phyloP scores from a whole-genome alignment of 2,797 vertebrate species.

The Anolis apletophallus region DNA sequence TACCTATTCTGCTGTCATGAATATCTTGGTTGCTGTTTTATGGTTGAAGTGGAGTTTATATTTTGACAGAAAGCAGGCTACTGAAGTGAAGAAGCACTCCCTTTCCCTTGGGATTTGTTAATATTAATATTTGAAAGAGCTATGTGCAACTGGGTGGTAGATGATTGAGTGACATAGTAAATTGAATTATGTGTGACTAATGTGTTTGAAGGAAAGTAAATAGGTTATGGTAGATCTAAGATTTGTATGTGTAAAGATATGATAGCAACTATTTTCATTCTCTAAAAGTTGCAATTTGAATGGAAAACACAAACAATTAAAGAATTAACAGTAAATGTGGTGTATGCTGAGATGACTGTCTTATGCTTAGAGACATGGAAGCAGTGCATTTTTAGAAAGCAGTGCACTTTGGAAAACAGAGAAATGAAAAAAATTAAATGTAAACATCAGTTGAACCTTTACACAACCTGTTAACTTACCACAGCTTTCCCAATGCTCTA shows the following conservation, averaged over 20 bases:
- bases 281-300: not conserved
- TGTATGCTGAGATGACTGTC: not conserved
- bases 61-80: not conserved
- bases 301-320: not conserved
- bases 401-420: not conserved
- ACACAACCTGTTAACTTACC: not conserved
- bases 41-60: not conserved
- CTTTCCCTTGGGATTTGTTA: not conserved
- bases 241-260: not conserved
- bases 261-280: not conserved
- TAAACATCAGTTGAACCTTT: conserved; percentile 3
- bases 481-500: not conserved
- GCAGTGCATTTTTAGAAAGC: not conserved
- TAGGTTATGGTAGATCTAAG: not conserved
- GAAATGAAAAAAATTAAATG: not conserved
- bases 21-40: not conserved
- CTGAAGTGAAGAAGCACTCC: not conserved
- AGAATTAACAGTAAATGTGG: not conserved
- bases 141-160: not conserved
- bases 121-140: not conserved
- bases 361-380: conserved; percentile 2
- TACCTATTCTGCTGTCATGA: not conserved
- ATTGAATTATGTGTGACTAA: not conserved
- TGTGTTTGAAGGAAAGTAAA: not conserved
- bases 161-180: not conserved